Evolutionary conservation across 2,888 invertebrate species (phyloP).

Genomic region (Meloe dianella): DNA sequence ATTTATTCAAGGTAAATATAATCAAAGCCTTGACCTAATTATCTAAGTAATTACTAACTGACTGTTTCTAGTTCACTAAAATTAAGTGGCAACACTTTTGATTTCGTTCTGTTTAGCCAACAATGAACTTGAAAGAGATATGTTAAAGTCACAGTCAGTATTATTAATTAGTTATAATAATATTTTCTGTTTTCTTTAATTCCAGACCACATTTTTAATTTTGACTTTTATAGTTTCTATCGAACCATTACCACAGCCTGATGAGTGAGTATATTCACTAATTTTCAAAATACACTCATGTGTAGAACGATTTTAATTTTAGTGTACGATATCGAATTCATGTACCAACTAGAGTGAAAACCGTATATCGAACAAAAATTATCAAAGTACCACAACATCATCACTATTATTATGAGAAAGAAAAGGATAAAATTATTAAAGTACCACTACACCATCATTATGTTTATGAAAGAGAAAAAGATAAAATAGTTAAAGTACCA

Average conservation of each 20-base stretch:
- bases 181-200: slow-evolving; percentile 5
- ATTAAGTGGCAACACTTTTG: neutral
- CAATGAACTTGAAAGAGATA: neutral
- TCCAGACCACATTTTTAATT: slow-evolving; percentile 19
- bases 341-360: slow-evolving; percentile 54
- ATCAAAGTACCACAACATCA: slow-evolving; percentile 57
- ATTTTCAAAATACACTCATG: neutral
- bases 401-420: slow-evolving; percentile 54
- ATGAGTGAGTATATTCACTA: slow-evolving; percentile 17
- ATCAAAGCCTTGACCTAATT: neutral
- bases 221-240: slow-evolving; percentile 13
- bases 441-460: slow-evolving; percentile 54
- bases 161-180: neutral
- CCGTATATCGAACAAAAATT: slow-evolving; percentile 55
- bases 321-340: slow-evolving; percentile 54
- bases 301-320: slow-evolving; percentile 29
- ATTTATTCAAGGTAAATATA: slow-evolving; percentile 19
- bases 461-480: slow-evolving; percentile 52
- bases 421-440: slow-evolving; percentile 45
- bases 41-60: neutral
- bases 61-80: neutral
- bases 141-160: no score
- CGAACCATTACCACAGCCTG: slow-evolving; percentile 9
- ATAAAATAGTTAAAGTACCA: slow-evolving; percentile 39
- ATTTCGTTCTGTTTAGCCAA: no score